Evolutionary conservation across 2,113 vertebrate genomes (phyloP).

Genomic region (Salvelinus sp.): DNA sequence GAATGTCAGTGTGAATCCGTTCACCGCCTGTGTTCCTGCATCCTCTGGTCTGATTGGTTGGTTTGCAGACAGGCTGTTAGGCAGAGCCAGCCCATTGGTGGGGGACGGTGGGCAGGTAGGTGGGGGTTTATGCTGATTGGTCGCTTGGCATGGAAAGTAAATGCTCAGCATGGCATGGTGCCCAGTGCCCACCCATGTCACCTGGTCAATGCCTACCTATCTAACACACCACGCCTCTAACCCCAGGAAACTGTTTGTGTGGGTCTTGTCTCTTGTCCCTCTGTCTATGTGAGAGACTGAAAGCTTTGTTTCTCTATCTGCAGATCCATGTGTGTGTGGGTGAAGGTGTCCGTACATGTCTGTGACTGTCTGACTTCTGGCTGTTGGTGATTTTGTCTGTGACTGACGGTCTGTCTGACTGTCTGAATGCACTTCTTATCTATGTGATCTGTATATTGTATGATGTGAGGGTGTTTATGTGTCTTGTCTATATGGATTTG

Average conservation of each 20-base stretch:
- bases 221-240: constrained; percentile 29
- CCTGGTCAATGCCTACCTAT: constrained; percentile 12
- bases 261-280: background rate
- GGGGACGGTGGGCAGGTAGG: constrained; percentile 78
- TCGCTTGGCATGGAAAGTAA: constrained; percentile 67
- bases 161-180: constrained; percentile 72
- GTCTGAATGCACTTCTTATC: background rate
- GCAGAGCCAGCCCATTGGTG: constrained; percentile 70
- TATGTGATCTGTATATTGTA: background rate
- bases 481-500: background rate
- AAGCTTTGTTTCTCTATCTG: constrained; percentile 13
- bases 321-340: constrained; percentile 4
- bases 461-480: too few species aligned
- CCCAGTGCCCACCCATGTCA: constrained; percentile 40
- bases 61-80: constrained; percentile 78
- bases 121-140: constrained; percentile 60
- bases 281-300: background rate
- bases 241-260: background rate
- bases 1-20: background rate
- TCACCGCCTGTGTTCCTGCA: constrained; percentile 52
- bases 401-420: too few species aligned
- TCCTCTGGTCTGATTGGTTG: constrained; percentile 74
- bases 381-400: constrained; percentile 14
- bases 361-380: background rate
- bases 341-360: background rate